Base-by-base conservation (phyloP, 2,888 invertebrate genomes). In the Agrochola circellaris region DNA sequence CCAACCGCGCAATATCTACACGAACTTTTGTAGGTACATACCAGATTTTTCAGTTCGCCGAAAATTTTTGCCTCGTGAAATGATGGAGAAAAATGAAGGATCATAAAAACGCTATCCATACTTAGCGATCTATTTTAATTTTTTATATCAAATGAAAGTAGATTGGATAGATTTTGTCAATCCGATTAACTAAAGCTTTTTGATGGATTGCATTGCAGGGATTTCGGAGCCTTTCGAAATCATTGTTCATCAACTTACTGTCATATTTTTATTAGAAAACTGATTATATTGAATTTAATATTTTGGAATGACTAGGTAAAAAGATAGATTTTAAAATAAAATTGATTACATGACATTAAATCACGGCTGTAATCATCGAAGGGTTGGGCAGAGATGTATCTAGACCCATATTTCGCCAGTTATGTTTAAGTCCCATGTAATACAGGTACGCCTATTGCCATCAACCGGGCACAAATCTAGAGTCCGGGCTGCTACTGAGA, bases 141-240 rank as follows among this genome's bases (percentile, higher is more conserved):
- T 79, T 86, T 78, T 34, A 76, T 68, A 61, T 73, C 54, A 80
- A 79, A 78, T 79, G 76, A 87, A 86, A 82, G 82, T 74, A 77
- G 71, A 86, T 78, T 78, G 70, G 79, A 84, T 78, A 73, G 45
- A 80, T 82, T 73, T 84, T 77, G 67, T 78, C 70, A 82, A 84
- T 73, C 84, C 78, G 81, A 84, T 88, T 84, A 86, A 20, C 60
- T 48, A 79, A 74, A 84, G 77, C 77, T 73, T 81, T 83, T 78
- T 85, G 86, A 87, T 86, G 56, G 76, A 87, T 81, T 76, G 74
- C 74, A 67, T 66, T 79, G 79, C 75, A 66, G 74, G 62, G 77
- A 78, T 72, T 79, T 73, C 13, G 15, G 17, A 71, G 56, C 67
- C 54, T 75, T 77, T 70, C 26, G 58, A 83, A 79, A 67, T n/a